Evolutionary conservation across 2,113 vertebrate genomes (phyloP), one percentile per base, ranked within the genome.

Genomic region (Salvelinus namaycush): DNA sequence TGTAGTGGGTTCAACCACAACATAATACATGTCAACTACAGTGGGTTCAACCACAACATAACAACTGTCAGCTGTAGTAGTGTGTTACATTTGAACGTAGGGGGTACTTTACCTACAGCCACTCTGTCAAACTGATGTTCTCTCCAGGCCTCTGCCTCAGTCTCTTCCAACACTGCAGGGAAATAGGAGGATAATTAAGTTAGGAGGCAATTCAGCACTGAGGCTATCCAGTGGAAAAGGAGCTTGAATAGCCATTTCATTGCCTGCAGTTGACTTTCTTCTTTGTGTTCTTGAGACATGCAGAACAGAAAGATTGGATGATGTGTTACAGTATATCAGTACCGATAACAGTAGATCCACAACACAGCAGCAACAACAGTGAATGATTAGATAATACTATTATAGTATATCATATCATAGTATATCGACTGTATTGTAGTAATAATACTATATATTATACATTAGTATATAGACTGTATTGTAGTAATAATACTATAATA

Each of bases 291-390:
- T n/a, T 60, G 31, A 16, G 74, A 69, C 69, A 22, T 0, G 65
- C 49, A 51, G 11, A 51, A 5, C 29, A 14, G 68, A 29, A 44
- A 70, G 70, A 68, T 73, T 34, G 22, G 69, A 72, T 77, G 72
- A 79, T 75, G 73, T 60, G 60, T 9, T 64, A 16, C 14, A 16
- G 51, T 18, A n/a, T 5, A 26, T 76, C 73, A 77, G 75, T 44
- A 65, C 49, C 72, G 79, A 74, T 83, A 83, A 84, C 59, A 4
- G n/a, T 24, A 13, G 51, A 24, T 62, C 20, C 59, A 62, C 7
- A 62, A 8, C n/a, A 8, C 7, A 24, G 59, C n/a, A 22, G 5
- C 8, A 62, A 16, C n/a, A 24, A 8, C 59, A 62, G n/a, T 2
- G 22, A 62, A 16, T 24, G 9, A n/a, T 22, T 54, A 54, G 39